These are phyloP conservation scores for Imbricaverruca yamaguchii DNA, from an alignment of 2,888 invertebrate genomes.

Conservation along the genomic window DNA sequence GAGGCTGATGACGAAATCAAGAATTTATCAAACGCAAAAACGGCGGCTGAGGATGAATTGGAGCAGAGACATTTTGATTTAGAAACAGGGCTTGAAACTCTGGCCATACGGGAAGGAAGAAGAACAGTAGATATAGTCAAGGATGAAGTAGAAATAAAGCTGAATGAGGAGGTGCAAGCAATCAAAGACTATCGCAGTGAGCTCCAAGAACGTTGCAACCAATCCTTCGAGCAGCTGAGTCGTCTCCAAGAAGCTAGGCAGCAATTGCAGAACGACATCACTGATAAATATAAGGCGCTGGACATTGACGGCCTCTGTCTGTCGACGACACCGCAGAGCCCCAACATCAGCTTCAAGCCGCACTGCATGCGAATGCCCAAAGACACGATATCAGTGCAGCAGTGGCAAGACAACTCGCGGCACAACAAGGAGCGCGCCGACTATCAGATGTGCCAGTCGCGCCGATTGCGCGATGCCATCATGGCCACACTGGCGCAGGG, in stretches of 20 bases:
- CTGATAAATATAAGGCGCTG: neutral
- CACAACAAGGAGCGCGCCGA: conserved; percentile 19
- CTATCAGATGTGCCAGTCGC: conserved; percentile 20
- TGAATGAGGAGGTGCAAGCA: neutral
- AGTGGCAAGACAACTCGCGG: conserved; percentile 18
- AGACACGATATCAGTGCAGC: conserved; percentile 4
- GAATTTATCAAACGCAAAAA: neutral
- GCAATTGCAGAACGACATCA: neutral
- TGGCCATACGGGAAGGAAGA: neutral
- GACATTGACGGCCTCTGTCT: conserved; percentile 6
- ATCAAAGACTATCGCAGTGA: conserved; percentile 14
- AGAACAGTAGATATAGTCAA: neutral
- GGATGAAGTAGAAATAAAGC: neutral
- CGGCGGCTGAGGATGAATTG: conserved; percentile 1
- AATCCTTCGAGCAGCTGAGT: conserved; percentile 10
- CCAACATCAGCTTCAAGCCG: conserved; percentile 18
- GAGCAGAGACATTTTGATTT: conserved; percentile 4
- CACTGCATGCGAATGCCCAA: conserved; percentile 19
- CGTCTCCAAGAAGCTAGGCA: neutral
- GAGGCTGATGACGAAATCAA: neutral
- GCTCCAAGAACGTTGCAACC: neutral
- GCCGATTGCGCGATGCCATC: conserved; percentile 1
- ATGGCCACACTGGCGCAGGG: conserved; percentile 5
- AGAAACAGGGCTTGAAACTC: neutral
- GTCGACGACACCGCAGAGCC: neutral